Conservation (phyloP, 2,797 vertebrate species). For the Tapirus indicus region DNA sequence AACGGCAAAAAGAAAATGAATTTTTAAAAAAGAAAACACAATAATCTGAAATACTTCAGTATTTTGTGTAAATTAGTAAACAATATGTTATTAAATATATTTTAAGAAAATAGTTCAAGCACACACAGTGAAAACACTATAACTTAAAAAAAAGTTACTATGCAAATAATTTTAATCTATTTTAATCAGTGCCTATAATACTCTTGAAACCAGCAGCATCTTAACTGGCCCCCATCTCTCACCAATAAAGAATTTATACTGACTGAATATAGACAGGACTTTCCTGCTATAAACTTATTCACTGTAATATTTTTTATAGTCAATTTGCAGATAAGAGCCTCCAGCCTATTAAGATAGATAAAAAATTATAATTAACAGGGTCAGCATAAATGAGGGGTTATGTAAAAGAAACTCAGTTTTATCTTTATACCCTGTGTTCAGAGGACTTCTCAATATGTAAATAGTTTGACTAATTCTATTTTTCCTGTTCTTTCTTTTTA, state of each 20-base stretch:
- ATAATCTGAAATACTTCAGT: neutral
- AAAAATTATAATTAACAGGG: neutral
- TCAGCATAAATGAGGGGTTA: neutral
- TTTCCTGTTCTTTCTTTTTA: neutral
- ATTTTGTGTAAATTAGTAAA: constrained; percentile 33
- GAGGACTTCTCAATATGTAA: neutral
- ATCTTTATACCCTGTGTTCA: neutral
- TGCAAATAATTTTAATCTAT: neutral
- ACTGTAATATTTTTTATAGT: neutral
- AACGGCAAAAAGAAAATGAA: neutral
- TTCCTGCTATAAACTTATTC: neutral
- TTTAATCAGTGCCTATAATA: neutral
- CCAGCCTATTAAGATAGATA: neutral
- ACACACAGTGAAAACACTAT: neutral
- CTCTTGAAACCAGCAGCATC: neutral
- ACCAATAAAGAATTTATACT: constrained; percentile 7
- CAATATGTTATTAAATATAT: neutral
- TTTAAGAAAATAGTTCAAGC: neutral
- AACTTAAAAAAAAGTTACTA: constrained; percentile 1
- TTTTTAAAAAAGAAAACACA: neutral
- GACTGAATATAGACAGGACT: neutral
- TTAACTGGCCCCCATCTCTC: neutral
- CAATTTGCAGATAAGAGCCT: neutral
- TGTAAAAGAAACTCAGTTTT: neutral
- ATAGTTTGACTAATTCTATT: neutral